phyloP scores from a whole-genome alignment of 2,113 vertebrate species.

The Corydoras maculifer region DNA sequence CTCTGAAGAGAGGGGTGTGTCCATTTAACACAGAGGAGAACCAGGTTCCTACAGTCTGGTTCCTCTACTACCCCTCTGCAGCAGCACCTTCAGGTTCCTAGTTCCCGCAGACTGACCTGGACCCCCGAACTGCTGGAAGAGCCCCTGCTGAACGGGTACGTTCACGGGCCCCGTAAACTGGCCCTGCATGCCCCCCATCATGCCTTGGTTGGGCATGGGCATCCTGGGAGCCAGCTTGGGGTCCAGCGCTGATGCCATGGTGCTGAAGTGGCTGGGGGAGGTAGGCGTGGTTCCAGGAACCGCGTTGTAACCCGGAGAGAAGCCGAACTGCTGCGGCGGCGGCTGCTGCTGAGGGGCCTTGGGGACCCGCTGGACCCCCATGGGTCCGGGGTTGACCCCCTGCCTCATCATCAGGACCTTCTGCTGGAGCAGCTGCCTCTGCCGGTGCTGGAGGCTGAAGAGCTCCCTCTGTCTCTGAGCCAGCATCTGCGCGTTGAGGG shows the following conservation, averaged over 20 bases:
- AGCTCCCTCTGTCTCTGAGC: conserved; percentile 88
- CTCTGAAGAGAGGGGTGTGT: background rate
- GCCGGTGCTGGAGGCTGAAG: conserved; percentile 89
- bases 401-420: conserved; percentile 87
- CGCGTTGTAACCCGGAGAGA: conserved; percentile 74
- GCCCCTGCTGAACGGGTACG: conserved; percentile 77
- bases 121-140: conserved; percentile 83
- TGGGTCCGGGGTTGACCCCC: conserved; percentile 64
- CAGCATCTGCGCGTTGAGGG: conserved; percentile 90
- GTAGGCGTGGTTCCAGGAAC: conserved; percentile 75
- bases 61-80: too few relatives aligned
- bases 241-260: conserved; percentile 71
- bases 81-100: background rate
- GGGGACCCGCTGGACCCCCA: conserved; percentile 67
- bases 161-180: conserved; percentile 73
- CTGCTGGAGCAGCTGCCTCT: conserved; percentile 89
- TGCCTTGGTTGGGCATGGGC: conserved; percentile 70
- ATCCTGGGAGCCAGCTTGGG: conserved; percentile 65
- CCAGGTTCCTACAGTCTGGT: too few relatives aligned
- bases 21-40: too few relatives aligned
- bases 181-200: conserved; percentile 73
- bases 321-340: conserved; percentile 79
- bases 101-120: conserved; percentile 61
- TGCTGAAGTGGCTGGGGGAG: conserved; percentile 80
- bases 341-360: conserved; percentile 60